Conservation (phyloP, 2,113 vertebrate species). For the Redunca redunca region DNA sequence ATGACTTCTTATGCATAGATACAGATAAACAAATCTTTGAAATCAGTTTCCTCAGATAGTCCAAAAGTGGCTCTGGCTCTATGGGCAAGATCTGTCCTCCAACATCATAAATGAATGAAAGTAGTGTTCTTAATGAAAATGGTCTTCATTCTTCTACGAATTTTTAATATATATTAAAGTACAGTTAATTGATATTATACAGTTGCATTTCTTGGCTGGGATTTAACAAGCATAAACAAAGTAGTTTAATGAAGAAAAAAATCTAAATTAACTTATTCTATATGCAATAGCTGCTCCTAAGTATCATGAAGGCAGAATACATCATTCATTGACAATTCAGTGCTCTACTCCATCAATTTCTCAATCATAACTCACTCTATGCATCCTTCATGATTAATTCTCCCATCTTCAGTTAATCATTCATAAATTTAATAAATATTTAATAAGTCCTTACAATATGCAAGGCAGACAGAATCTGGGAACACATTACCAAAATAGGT, state of each 20-base stretch:
- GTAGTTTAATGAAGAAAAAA: not conserved
- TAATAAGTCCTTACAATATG: slow-evolving; percentile 10
- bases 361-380: not conserved
- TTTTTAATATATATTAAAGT: slow-evolving; percentile 32
- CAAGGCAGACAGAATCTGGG: slow-evolving; percentile 37
- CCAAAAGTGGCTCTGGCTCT: not conserved
- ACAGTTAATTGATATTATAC: slow-evolving; percentile 24
- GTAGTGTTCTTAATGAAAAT: slow-evolving; percentile 27
- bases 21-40: not conserved
- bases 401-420: slow-evolving; percentile 20
- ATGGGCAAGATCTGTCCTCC: slow-evolving; percentile 12
- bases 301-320: not conserved
- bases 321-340: not conserved
- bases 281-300: not conserved
- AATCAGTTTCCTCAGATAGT: not conserved
- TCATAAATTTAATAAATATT: slow-evolving; percentile 37
- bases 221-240: slow-evolving; percentile 38
- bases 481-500: slow-evolving; percentile 22
- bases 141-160: not conserved
- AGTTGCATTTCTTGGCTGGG: not conserved
- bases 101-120: slow-evolving; percentile 32
- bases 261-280: slow-evolving; percentile 19
- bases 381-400: not conserved
- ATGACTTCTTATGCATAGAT: not conserved
- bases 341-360: slow-evolving; percentile 4